These are phyloP conservation scores for Dromas ardeola DNA, from an alignment of 2,113 vertebrate genomes.

Conservation along the genomic window DNA sequence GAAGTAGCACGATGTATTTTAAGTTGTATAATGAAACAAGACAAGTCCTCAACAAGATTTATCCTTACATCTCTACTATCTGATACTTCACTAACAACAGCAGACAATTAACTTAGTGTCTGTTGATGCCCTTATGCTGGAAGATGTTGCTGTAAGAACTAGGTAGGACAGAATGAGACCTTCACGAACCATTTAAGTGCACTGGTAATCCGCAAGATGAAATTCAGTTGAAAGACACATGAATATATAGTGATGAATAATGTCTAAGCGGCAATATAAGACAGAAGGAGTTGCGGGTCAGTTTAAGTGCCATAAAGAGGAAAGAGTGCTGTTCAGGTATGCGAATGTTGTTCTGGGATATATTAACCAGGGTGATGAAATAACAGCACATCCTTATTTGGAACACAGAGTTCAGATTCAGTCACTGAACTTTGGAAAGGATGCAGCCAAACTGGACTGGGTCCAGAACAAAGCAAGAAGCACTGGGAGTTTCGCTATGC, in stretches of 20 bases:
- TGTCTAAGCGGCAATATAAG: background rate
- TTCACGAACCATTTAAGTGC: background rate
- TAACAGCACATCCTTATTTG: background rate
- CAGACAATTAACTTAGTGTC: background rate
- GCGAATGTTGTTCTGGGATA: background rate
- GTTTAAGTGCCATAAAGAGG: background rate
- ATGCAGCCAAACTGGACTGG: background rate
- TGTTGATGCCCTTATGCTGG: background rate
- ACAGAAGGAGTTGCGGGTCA: background rate
- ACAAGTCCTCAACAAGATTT: background rate
- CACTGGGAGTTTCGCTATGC: background rate
- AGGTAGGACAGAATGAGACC: background rate
- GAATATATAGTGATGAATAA: background rate
- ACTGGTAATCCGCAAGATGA: background rate
- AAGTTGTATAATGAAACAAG: background rate
- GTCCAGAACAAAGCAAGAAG: background rate
- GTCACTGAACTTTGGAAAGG: conserved; percentile 10
- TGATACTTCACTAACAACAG: background rate
- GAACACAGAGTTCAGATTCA: conserved; percentile 27
- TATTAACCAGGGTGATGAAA: conserved; percentile 48
- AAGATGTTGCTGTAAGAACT: background rate
- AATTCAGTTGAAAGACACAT: background rate
- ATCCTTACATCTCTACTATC: background rate
- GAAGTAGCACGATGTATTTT: background rate
- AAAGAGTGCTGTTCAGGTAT: background rate